phyloP scores from a whole-genome alignment of 1,140 invertebrate species.

The Carposina sasakii region DNA sequence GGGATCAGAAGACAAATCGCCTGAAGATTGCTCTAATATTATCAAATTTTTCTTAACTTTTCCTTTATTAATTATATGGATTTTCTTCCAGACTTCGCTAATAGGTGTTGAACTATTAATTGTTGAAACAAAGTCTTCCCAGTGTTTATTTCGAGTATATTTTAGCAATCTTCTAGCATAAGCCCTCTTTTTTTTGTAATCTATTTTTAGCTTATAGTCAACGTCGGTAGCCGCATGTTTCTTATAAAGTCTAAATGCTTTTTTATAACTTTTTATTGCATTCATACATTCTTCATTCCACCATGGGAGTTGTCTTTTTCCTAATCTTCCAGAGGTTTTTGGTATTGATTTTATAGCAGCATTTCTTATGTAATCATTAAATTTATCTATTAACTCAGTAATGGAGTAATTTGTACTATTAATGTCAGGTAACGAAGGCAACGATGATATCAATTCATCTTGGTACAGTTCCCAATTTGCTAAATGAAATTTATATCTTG shows the following conservation, averaged over 20 bases:
- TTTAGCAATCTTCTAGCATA: conserved; percentile 33
- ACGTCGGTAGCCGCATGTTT: too few relatives aligned
- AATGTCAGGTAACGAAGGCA: neutral
- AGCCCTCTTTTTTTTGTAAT: conserved; percentile 24
- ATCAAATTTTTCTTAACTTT: too few relatives aligned
- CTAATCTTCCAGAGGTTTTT: conserved; percentile 19
- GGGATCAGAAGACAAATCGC: conserved; percentile 12
- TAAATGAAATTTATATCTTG: conserved; percentile 32
- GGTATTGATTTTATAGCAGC: conserved; percentile 32
- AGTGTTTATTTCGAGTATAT: conserved; percentile 20
- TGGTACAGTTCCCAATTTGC: conserved; percentile 31
- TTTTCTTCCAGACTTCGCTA: conserved; percentile 22
- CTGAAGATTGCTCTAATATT: too few relatives aligned
- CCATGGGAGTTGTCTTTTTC: conserved; percentile 35
- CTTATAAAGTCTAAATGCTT: conserved; percentile 32
- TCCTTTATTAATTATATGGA: conserved; percentile 21
- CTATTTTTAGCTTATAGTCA: too few relatives aligned
- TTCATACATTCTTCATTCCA: conserved; percentile 37
- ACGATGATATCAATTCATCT: conserved; percentile 21
- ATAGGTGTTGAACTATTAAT: conserved; percentile 19
- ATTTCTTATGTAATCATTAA: conserved; percentile 24
- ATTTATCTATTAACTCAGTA: conserved; percentile 23
- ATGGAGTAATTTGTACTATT: conserved; percentile 5
- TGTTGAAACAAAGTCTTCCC: conserved; percentile 23
- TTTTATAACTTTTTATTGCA: conserved; percentile 32